A percentile compares a stretch with the other conserved stretches of the same genome.
Evolutionary conservation across 1,140 invertebrate genomes (phyloP).

Genomic region (Ericerus pela): DNA sequence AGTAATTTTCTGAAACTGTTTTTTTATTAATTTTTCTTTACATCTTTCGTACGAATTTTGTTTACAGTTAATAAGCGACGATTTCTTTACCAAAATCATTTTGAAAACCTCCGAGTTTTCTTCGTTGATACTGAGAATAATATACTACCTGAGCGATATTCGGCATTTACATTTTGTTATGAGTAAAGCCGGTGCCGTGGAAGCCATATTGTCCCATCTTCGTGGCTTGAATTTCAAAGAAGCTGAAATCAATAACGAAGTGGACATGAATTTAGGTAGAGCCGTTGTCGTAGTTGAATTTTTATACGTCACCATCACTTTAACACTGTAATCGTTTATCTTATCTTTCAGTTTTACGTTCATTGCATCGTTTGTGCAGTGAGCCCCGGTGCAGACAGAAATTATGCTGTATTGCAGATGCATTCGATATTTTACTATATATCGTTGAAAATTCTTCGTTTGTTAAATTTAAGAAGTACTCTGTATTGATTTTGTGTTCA

Average conservation of each 20-base stretch:
- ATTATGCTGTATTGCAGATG: background rate
- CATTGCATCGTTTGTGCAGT: background rate
- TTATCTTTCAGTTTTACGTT: constrained; percentile 1
- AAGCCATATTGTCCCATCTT: background rate
- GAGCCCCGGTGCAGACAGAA: background rate
- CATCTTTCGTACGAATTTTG: no score
- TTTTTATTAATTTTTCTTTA: no score
- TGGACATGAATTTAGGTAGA: background rate
- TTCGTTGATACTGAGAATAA: background rate
- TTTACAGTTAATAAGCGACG: background rate
- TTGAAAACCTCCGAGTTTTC: background rate
- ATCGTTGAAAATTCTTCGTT: background rate
- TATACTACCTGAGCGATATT: background rate
- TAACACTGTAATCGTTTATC: background rate
- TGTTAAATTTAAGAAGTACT: background rate
- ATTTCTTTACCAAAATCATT: background rate
- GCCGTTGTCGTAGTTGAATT: background rate
- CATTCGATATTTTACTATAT: background rate
- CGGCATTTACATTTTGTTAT: background rate
- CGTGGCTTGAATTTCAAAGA: background rate
- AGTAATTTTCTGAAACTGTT: no score
- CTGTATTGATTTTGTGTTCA: background rate
- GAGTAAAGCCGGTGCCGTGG: background rate
- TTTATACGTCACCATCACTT: background rate
- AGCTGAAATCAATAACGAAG: background rate